These are phyloP conservation scores for Fulmarus glacialis DNA, from an alignment of 2,113 vertebrate genomes.

Conservation along the genomic window DNA sequence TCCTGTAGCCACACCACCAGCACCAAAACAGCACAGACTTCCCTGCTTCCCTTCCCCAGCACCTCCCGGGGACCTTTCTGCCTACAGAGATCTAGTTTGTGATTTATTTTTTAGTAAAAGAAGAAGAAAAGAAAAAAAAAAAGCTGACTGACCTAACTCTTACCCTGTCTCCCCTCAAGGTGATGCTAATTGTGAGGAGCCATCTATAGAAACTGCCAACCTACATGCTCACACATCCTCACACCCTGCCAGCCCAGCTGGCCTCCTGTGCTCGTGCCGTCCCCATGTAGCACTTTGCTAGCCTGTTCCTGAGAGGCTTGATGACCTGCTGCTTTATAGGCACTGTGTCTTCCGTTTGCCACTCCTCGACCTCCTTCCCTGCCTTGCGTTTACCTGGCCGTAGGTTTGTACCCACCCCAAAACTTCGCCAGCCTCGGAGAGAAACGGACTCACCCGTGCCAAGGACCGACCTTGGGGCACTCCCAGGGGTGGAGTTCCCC, in stretches of 20 bases:
- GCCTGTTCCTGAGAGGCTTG: slow-evolving; percentile 37
- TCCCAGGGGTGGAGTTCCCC: not conserved
- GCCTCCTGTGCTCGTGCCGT: not conserved
- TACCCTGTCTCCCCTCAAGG: slow-evolving; percentile 14
- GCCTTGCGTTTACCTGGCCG: not conserved
- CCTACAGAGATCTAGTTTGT: slow-evolving; percentile 75
- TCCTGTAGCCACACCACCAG: slow-evolving; percentile 82
- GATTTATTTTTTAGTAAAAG: slow-evolving; percentile 77
- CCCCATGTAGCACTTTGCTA: slow-evolving; percentile 18
- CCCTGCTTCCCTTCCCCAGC: not conserved
- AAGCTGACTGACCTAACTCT: not conserved
- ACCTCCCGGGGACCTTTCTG: slow-evolving; percentile 46
- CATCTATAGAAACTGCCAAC: slow-evolving; percentile 11
- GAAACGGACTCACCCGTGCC: not conserved
- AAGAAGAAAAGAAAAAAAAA: slow-evolving; percentile 9
- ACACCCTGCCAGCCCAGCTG: not conserved
- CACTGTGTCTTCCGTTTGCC: slow-evolving; percentile 57
- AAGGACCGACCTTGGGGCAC: not conserved
- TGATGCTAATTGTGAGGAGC: slow-evolving; percentile 35
- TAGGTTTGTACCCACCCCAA: not conserved
- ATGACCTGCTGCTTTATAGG: slow-evolving; percentile 50
- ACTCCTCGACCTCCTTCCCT: not conserved
- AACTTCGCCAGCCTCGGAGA: slow-evolving; percentile 6
- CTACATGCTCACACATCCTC: slow-evolving; percentile 11
- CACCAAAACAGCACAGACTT: slow-evolving; percentile 70